Evolutionary conservation across 2,113 vertebrate genomes (phyloP).

Genomic region (Oceanites oceanicus): DNA sequence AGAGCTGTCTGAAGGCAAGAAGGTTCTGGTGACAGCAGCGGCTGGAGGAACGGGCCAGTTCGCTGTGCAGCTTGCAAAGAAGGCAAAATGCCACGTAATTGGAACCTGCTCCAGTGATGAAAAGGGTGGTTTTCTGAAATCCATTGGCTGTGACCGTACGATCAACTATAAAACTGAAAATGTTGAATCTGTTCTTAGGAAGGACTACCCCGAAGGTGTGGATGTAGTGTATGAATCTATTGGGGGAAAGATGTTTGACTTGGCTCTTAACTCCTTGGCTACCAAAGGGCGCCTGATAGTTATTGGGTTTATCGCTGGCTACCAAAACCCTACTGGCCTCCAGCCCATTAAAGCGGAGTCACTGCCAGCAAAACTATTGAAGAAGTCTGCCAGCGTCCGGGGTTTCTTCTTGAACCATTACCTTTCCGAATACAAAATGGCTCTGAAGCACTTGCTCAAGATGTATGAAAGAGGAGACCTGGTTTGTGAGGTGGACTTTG

Average conservation of each 20-base stretch:
- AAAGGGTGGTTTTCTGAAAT: slow-evolving; percentile 87
- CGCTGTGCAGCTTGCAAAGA: slow-evolving; percentile 89
- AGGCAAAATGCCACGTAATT: slow-evolving; percentile 87
- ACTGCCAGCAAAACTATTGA: slow-evolving; percentile 85
- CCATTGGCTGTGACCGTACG: slow-evolving; percentile 85
- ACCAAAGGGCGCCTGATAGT: slow-evolving; percentile 84
- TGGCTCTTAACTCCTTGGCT: slow-evolving; percentile 82
- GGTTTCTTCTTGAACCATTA: slow-evolving; percentile 92
- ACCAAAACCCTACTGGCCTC: slow-evolving; percentile 83
- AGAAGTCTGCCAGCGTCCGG: slow-evolving; percentile 85
- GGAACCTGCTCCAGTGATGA: slow-evolving; percentile 90
- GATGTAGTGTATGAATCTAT: slow-evolving; percentile 92
- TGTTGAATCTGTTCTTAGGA: slow-evolving; percentile 75
- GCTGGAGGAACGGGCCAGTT: slow-evolving; percentile 92
- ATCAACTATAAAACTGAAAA: slow-evolving; percentile 87
- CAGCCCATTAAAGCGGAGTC: slow-evolving; percentile 74
- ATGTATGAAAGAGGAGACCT: slow-evolving; percentile 82
- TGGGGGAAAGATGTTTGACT: slow-evolving; percentile 85
- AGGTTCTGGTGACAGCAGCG: slow-evolving; percentile 87
- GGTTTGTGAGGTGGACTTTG: slow-evolving; percentile 86
- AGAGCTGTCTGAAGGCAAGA: slow-evolving; percentile 81
- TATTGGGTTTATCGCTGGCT: slow-evolving; percentile 89
- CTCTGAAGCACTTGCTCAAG: slow-evolving; percentile 81
- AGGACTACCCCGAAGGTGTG: slow-evolving; percentile 82
- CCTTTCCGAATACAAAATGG: slow-evolving; percentile 77